These are phyloP conservation scores for Labia minor DNA, from an alignment of 2,888 invertebrate species.

Conservation along the genomic window DNA sequence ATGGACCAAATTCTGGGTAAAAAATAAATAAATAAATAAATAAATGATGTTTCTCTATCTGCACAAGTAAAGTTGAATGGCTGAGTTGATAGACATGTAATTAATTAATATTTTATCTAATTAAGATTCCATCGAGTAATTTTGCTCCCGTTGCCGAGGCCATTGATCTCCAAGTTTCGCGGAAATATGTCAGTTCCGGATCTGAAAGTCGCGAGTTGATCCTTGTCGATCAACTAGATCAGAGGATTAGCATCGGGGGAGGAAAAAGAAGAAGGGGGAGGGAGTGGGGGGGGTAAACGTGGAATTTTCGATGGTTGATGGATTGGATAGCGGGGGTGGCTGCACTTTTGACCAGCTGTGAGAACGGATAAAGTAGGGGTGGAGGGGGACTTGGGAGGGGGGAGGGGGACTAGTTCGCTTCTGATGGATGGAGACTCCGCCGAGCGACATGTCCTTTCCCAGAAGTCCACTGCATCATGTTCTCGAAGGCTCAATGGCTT, in stretches of 20 bases:
- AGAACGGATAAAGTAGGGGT: no score
- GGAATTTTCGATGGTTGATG: background rate
- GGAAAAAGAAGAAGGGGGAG: no score
- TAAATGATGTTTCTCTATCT: background rate
- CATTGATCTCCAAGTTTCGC: background rate
- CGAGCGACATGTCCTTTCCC: background rate
- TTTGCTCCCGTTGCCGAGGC: background rate
- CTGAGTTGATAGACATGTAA: background rate
- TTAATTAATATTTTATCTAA: conserved; percentile 13
- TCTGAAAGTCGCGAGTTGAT: background rate
- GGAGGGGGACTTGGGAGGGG: no score
- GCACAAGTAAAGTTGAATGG: background rate
- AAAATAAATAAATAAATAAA: no score
- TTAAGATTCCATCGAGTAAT: conserved; percentile 1
- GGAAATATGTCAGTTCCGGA: conserved; percentile 7
- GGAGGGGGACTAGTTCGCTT: background rate
- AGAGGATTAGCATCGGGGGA: background rate
- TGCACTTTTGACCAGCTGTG: no score
- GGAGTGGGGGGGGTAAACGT: background rate
- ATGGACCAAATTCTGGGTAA: background rate
- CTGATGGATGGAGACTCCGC: background rate
- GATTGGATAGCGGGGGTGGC: no score
- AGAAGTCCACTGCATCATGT: conserved; percentile 4
- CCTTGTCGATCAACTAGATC: background rate
- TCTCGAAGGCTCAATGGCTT: background rate